These are phyloP conservation scores for Melierax canorus DNA, from an alignment of 2,113 vertebrate species.

Conservation along the genomic window DNA sequence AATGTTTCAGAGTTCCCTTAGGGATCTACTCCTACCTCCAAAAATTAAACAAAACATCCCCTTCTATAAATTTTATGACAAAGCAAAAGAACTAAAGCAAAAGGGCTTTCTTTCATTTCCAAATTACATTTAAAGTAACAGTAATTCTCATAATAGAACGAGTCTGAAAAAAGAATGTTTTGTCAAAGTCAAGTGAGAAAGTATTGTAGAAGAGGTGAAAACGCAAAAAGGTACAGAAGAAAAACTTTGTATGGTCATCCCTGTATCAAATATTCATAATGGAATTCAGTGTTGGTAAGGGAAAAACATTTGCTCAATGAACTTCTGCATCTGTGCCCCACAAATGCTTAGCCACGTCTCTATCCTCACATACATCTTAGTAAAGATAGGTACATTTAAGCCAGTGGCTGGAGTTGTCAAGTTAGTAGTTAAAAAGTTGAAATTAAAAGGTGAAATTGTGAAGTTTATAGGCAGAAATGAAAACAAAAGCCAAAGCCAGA, in stretches of 20 bases:
- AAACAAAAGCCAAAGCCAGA: neutral
- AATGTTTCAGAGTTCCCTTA: neutral
- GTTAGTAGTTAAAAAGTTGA: neutral
- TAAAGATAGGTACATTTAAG: neutral
- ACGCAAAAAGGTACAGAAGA: neutral
- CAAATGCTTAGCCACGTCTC: neutral
- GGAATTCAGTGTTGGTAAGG: neutral
- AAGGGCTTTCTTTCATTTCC: neutral
- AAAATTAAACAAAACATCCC: neutral
- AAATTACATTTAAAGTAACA: neutral
- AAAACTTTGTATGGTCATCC: neutral
- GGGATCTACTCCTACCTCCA: neutral
- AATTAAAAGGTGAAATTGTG: neutral
- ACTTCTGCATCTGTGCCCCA: neutral
- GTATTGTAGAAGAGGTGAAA: neutral
- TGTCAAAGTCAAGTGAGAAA: neutral
- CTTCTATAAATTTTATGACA: neutral
- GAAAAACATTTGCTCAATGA: neutral
- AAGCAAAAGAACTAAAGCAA: neutral
- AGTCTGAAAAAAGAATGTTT: neutral
- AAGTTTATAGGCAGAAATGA: neutral
- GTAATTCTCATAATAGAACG: neutral
- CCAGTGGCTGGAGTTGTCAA: neutral
- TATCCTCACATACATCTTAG: neutral
- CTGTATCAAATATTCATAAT: neutral